Base-by-base conservation (phyloP, 2,888 invertebrate genomes). In the Drosophila paramelanica region DNA sequence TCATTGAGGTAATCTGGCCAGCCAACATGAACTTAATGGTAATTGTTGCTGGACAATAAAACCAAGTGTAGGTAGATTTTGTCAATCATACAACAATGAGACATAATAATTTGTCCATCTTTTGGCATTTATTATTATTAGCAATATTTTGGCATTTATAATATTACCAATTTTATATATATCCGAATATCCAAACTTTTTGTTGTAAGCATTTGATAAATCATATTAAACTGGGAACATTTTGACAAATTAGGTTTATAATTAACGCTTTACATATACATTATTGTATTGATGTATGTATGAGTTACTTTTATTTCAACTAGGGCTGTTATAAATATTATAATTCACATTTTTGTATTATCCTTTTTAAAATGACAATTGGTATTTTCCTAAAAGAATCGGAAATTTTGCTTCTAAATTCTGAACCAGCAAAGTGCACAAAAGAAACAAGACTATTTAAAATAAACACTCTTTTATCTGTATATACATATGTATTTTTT, bases 371-470 rank as follows among this genome's bases (percentile, higher is more conserved):
- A 47, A 66, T 59, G 31, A 71, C 20, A 39, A 70, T 49, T 67
- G 58, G 38, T 49, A 47, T 58, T 71, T 74, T 60, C 43, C 51
- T 58, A 74, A 67, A 68, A 57, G n/a, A 60, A 57, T 59, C 52
- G 70, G 65, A 51, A 49, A 57, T 66, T 70, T 70, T 61, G 43
- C 39, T 74, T 76, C 62, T 25, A 67, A 70, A 73, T 69, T 66
- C 79, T 77, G 70, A 74, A 74, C 62, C 60, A 68, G 57, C 65
- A 78, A 79, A 66, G 68, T 74, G 77, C 77, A 78, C 77, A 79
- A 79, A 74, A 67, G 70, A 78, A 77, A 52, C 64, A 78, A 78
- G 77, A 78, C 77, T 78, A 58, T 78, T 78, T 74, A 78, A 74
- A 58, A 61, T 68, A 79, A 78, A 70, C 74, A 78, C 75, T 78